Evolutionary conservation across 2,888 invertebrate genomes (phyloP).

Genomic region (Ichneumoninae sp.): DNA sequence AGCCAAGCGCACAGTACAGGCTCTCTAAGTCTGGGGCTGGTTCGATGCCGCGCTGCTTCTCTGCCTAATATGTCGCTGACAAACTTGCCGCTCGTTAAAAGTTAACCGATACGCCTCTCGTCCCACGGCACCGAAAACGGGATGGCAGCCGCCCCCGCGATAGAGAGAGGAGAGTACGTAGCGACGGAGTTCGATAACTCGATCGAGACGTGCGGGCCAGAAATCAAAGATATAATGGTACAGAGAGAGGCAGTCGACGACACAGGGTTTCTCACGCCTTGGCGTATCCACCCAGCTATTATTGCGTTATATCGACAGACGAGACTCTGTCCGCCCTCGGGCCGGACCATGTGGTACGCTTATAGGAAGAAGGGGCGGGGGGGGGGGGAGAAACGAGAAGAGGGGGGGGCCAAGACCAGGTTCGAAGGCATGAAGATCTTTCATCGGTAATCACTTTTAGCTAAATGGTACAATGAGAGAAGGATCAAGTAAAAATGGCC

Average conservation of each 20-base stretch:
- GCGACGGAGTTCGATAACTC: constrained; percentile 68
- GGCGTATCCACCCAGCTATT: neutral
- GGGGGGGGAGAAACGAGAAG: no score
- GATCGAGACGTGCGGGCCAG: constrained; percentile 57
- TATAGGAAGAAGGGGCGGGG: neutral
- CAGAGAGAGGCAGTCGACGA: constrained; percentile 21
- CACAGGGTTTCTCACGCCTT: constrained; percentile 13
- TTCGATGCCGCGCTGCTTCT: constrained; percentile 39
- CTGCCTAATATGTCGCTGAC: constrained; percentile 53
- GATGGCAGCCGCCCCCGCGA: constrained; percentile 3
- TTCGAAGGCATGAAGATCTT: neutral
- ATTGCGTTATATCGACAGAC: neutral
- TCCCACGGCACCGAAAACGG: neutral
- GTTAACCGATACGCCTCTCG: constrained; percentile 68
- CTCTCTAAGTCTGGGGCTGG: neutral
- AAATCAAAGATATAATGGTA: constrained; percentile 49
- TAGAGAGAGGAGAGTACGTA: constrained; percentile 13
- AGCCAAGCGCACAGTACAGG: constrained; percentile 20
- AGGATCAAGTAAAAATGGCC: no score
- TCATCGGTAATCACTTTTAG: neutral
- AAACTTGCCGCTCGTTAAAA: constrained; percentile 77
- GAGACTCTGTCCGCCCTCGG: constrained; percentile 1
- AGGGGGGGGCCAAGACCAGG: neutral
- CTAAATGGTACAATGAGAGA: neutral
- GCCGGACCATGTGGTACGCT: neutral